Evolutionary conservation across 2,888 invertebrate species (phyloP).

Genomic region (Melanostoma scalare): DNA sequence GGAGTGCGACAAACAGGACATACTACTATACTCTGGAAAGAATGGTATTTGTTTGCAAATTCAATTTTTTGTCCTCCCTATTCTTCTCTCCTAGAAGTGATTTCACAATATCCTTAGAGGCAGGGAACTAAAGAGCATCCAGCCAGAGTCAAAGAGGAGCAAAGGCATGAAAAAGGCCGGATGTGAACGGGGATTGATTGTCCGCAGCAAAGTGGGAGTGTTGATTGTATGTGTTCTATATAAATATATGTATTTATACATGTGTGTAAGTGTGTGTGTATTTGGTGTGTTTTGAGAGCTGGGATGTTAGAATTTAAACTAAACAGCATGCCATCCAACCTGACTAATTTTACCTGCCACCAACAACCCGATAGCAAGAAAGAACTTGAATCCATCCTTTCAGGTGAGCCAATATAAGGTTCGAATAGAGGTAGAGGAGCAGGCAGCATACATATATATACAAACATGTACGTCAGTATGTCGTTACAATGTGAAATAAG

Average conservation of each 20-base stretch:
- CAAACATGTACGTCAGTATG: no score
- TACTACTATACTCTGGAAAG: not conserved
- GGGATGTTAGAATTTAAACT: no score
- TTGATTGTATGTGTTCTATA: not conserved
- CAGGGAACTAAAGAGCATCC: not conserved
- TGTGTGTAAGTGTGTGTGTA: not conserved
- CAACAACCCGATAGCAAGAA: not conserved
- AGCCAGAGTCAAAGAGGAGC: not conserved
- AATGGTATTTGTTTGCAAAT: conserved; percentile 44
- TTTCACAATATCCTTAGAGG: not conserved
- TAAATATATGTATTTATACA: not conserved
- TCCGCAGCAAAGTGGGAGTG: not conserved
- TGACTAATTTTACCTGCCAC: no score
- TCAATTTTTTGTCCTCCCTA: conserved; percentile 14
- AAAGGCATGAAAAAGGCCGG: not conserved
- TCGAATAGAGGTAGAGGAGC: no score
- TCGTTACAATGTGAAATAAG: not conserved
- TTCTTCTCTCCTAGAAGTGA: not conserved
- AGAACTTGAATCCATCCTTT: not conserved
- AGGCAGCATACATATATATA: no score
- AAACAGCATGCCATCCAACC: no score
- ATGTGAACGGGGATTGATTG: not conserved
- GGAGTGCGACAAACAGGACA: not conserved
- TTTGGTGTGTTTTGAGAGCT: not conserved
- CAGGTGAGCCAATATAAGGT: no score